Conservation (phyloP, 2,888 invertebrate genomes). For the Platynereis dumerilii region DNA sequence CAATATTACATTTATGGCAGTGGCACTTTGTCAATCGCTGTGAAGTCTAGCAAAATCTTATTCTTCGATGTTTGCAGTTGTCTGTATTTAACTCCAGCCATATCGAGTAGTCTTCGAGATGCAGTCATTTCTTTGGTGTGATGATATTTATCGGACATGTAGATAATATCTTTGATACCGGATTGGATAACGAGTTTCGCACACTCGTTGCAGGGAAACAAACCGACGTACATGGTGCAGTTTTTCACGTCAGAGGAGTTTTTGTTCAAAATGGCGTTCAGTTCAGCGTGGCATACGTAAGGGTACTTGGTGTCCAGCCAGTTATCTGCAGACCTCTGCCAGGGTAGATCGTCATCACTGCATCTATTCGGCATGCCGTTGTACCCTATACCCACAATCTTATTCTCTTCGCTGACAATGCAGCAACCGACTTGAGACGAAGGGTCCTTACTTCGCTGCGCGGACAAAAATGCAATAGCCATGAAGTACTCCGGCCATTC, state of each 20-base stretch:
- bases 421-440: slow-evolving; percentile 89
- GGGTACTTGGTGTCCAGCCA: slow-evolving; percentile 79
- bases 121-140: slow-evolving; percentile 75
- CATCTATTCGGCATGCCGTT: slow-evolving; percentile 95
- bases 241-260: slow-evolving; percentile 78
- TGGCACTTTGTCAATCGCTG: slow-evolving; percentile 26
- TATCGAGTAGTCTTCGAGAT: slow-evolving; percentile 81
- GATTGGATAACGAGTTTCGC: slow-evolving; percentile 96
- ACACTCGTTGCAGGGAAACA: slow-evolving; percentile 98
- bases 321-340: slow-evolving; percentile 75
- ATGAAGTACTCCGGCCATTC: slow-evolving; percentile 96
- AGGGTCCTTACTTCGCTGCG: slow-evolving; percentile 95
- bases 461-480: slow-evolving; percentile 87
- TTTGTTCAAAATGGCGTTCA: slow-evolving; percentile 95
- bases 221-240: slow-evolving; percentile 84
- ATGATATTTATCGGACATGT: slow-evolving; percentile 82
- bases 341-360: slow-evolving; percentile 86
- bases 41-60: slow-evolving; percentile 46
- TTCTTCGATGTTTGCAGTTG: slow-evolving; percentile 39
- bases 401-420: slow-evolving; percentile 84
- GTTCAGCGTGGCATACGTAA: slow-evolving; percentile 97
- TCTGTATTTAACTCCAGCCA: slow-evolving; percentile 74
- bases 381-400: slow-evolving; percentile 92
- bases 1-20: no score
- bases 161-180: slow-evolving; percentile 76